These are phyloP conservation scores for Platycercus adscitus DNA, from an alignment of 2,113 vertebrate species.

Conservation along the genomic window DNA sequence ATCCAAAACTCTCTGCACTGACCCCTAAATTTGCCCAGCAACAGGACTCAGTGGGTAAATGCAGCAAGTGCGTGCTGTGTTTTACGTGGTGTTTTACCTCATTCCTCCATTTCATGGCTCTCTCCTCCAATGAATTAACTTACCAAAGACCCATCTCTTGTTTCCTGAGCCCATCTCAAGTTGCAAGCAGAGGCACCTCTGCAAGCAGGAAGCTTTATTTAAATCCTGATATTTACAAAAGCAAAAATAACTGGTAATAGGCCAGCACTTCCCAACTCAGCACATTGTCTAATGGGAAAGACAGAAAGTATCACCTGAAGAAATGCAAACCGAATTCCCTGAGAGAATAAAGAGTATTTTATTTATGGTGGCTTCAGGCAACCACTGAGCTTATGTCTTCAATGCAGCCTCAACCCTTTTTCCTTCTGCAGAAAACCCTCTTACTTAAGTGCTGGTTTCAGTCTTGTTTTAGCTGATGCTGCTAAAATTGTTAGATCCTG, in stretches of 20 bases:
- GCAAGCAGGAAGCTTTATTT: neutral
- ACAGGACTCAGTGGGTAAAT: neutral
- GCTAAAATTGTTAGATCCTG: neutral
- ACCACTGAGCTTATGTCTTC: neutral
- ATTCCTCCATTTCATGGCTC: conserved; percentile 28
- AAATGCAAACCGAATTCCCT: neutral
- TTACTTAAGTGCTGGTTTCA: conserved; percentile 2
- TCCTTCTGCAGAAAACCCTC: neutral
- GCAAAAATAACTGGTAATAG: conserved; percentile 20
- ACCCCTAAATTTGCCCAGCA: neutral
- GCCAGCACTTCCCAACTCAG: neutral
- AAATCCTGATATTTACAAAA: conserved; percentile 2
- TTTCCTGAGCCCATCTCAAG: neutral
- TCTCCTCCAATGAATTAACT: conserved; percentile 6
- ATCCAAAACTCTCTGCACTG: neutral
- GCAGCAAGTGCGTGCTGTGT: neutral
- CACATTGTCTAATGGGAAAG: neutral
- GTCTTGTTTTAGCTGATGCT: conserved; percentile 26
- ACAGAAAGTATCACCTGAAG: neutral
- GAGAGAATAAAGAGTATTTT: neutral
- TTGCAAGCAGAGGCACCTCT: neutral
- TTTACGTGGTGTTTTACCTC: conserved; percentile 13
- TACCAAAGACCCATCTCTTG: neutral
- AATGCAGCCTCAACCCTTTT: neutral
- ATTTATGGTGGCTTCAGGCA: conserved; percentile 25